phyloP scores from a whole-genome alignment of 2,888 invertebrate genomes.

The Andrena haemorrhoa region DNA sequence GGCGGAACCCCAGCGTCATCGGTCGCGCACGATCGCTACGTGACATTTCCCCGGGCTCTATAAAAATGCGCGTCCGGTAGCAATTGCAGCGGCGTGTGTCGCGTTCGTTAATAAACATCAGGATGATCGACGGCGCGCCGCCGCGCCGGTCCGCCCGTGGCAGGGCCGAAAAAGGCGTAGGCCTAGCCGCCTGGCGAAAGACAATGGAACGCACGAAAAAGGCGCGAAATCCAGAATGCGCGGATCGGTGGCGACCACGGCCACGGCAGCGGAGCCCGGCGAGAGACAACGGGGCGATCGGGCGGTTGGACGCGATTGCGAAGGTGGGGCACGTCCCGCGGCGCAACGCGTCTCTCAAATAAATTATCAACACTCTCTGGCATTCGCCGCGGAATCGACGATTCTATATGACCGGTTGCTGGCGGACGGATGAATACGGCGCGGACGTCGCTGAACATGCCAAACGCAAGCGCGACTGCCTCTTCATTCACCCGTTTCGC shows the following conservation, averaged over 20 bases:
- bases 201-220: conserved; percentile 77
- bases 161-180: conserved; percentile 68
- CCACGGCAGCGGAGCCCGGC: not conserved
- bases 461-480: conserved; percentile 61
- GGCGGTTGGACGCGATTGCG: conserved; percentile 64
- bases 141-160: conserved; percentile 7
- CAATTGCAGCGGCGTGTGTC: conserved; percentile 61
- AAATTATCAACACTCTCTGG: conserved; percentile 76
- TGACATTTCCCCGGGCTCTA: conserved; percentile 72
- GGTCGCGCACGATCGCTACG: conserved; percentile 60
- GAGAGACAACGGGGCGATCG: too few relatives aligned
- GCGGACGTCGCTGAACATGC: conserved; percentile 73
- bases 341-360: conserved; percentile 81
- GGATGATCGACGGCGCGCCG: conserved; percentile 31
- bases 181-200: conserved; percentile 41
- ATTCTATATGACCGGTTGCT: conserved; percentile 64
- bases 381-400: conserved; percentile 75
- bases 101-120: conserved; percentile 69
- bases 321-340: conserved; percentile 82
- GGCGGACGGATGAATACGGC: conserved; percentile 65
- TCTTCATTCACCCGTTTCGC: conserved; percentile 68
- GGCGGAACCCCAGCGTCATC: conserved; percentile 53
- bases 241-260: conserved; percentile 23
- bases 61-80: conserved; percentile 74
- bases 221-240: conserved; percentile 78